These are phyloP conservation scores for Scaptomyza montana DNA, from an alignment of 1,140 invertebrate species.

Conservation along the genomic window DNA sequence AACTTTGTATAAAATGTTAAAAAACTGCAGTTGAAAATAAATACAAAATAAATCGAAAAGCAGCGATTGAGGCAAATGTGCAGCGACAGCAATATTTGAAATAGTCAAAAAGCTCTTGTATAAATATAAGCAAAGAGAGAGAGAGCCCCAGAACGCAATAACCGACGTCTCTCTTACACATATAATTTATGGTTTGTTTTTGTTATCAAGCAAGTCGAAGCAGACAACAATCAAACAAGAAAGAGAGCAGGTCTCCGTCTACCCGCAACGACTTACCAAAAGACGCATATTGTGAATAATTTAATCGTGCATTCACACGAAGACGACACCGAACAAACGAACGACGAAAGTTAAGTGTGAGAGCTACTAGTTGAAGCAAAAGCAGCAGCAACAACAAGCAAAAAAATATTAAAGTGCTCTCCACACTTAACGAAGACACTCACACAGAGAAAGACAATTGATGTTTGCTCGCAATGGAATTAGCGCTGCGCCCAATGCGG, in stretches of 20 bases:
- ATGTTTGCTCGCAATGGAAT: conserved; percentile 58
- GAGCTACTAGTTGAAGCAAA: conserved; percentile 26
- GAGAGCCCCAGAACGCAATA: neutral
- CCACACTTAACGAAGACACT: neutral
- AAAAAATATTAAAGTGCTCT: conserved; percentile 5
- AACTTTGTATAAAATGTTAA: neutral
- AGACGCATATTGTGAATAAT: conserved; percentile 78
- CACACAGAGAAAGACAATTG: neutral
- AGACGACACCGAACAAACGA: conserved; percentile 3
- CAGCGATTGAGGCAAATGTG: conserved; percentile 6
- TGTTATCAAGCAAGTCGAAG: conserved; percentile 18
- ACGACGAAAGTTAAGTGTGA: neutral
- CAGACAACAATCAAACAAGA: conserved; percentile 5
- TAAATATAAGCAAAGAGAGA: conserved; percentile 17
- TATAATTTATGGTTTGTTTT: conserved; percentile 41
- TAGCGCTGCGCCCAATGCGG: conserved; percentile 32
- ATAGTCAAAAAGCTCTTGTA: neutral
- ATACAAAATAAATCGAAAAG: conserved; percentile 10
- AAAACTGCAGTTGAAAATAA: conserved; percentile 29
- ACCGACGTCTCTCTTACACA: conserved; percentile 13
- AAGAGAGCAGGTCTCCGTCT: conserved; percentile 10
- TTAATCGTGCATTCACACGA: conserved; percentile 76
- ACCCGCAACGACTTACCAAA: conserved; percentile 27
- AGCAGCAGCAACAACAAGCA: conserved; percentile 26
- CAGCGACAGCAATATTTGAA: conserved; percentile 10